phyloP scores from a whole-genome alignment of 2,797 vertebrate species.

The Balearica regulorum region DNA sequence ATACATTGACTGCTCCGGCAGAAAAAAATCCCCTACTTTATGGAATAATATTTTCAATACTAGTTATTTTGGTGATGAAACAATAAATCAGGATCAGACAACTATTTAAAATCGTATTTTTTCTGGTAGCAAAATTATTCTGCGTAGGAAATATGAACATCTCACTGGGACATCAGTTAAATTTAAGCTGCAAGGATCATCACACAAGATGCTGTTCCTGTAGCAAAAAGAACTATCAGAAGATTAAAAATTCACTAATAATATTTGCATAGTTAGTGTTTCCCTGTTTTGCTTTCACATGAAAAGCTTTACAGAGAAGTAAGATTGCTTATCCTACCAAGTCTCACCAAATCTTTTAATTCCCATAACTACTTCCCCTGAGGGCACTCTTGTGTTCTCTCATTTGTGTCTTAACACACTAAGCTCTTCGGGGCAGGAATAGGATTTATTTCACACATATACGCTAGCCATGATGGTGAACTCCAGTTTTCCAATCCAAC shows the following conservation, averaged over 20 bases:
- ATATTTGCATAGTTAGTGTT: not conserved
- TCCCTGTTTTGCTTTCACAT: too few relatives aligned
- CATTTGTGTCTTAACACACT: not conserved
- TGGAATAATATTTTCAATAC: accelerated
- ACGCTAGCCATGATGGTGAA: not conserved
- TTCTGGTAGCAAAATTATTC: not conserved
- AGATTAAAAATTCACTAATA: not conserved
- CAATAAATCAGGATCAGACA: accelerated
- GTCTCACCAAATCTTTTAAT: not conserved
- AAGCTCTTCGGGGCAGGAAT: not conserved
- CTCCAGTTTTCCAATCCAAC: not conserved
- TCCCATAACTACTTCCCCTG: not conserved
- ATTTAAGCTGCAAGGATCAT: not conserved
- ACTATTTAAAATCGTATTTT: accelerated
- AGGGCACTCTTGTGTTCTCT: accelerated
- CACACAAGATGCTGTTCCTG: not conserved
- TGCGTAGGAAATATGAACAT: accelerated
- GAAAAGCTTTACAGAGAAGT: not conserved
- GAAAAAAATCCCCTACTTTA: accelerated
- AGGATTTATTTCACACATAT: not conserved
- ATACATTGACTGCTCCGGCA: accelerated
- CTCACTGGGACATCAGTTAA: not conserved
- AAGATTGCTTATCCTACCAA: not conserved
- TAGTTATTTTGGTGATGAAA: not conserved
- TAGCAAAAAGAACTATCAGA: not conserved